Conservation (phyloP, 2,888 invertebrate species). For the Xylota sylvarum region DNA sequence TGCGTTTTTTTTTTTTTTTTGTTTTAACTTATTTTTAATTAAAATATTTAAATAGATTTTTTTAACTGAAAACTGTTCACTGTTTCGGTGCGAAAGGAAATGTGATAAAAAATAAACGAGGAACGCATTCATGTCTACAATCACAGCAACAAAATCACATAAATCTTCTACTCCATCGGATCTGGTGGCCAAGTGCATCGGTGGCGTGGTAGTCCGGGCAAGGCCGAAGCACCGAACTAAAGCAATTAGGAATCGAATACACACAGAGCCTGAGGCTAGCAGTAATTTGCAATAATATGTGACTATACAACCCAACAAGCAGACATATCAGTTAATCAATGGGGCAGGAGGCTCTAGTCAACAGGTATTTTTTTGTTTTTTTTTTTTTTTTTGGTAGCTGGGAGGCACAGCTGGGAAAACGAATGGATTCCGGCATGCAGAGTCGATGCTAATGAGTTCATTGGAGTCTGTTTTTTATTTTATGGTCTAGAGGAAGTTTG, state of each 20-base stretch:
- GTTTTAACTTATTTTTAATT: conserved; percentile 62
- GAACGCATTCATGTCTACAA: conserved; percentile 47
- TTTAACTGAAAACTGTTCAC: conserved; percentile 26
- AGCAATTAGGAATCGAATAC: conserved; percentile 69
- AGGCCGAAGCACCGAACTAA: conserved; percentile 45
- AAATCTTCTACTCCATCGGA: conserved; percentile 55
- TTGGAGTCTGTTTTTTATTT: neutral
- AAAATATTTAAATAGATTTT: conserved; percentile 64
- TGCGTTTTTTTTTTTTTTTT: neutral
- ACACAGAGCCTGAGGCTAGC: conserved; percentile 44
- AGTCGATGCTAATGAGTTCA: conserved; percentile 41
- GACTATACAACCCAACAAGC: conserved; percentile 51
- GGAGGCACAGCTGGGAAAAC: conserved; percentile 19
- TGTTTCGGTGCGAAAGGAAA: conserved; percentile 40
- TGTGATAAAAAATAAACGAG: conserved; percentile 36
- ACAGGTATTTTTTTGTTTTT: conserved; percentile 51
- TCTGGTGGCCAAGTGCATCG: conserved; percentile 49
- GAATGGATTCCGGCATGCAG: conserved; percentile 7
- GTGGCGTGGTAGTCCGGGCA: conserved; percentile 24
- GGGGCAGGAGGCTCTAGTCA: conserved; percentile 53
- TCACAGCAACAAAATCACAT: conserved; percentile 56
- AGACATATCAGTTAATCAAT: conserved; percentile 66
- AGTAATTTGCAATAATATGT: conserved; percentile 62
- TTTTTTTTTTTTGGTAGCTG: conserved; percentile 17
- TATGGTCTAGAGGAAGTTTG: conserved; percentile 12